A percentile compares a stretch with the other conserved stretches of the same genome.
phyloP scores from a whole-genome alignment of 2,888 invertebrate species.

The Hydrotaea diabolus region DNA sequence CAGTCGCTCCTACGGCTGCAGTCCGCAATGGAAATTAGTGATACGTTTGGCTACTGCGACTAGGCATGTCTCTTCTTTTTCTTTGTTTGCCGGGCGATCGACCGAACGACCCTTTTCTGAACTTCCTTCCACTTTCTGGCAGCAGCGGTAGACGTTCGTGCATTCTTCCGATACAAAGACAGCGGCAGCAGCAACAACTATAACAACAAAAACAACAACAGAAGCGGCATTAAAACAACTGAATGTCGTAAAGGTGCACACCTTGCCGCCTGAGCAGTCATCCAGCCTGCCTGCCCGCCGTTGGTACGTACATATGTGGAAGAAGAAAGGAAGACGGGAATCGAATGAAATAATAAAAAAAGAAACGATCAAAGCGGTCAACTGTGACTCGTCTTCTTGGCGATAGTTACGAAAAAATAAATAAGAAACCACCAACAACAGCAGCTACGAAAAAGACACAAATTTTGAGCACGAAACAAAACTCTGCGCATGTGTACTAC shows the following conservation, averaged over 20 bases:
- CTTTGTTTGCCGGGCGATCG: slow-evolving; percentile 13
- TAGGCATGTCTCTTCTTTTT: background rate
- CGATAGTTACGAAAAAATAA: slow-evolving; percentile 57
- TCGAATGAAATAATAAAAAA: slow-evolving; percentile 36
- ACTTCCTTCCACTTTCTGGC: slow-evolving; percentile 58
- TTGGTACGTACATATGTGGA: background rate
- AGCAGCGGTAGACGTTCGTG: slow-evolving; percentile 19
- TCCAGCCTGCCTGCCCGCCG: background rate
- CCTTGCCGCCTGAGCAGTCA: slow-evolving; percentile 40
- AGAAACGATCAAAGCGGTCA: slow-evolving; percentile 65
- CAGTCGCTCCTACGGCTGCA: background rate
- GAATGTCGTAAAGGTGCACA: slow-evolving; percentile 61
- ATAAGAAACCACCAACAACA: slow-evolving; percentile 6
- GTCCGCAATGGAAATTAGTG: slow-evolving; percentile 16
- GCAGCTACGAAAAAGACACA: background rate
- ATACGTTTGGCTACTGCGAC: background rate
- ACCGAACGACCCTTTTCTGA: slow-evolving; percentile 63
- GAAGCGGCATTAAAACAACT: slow-evolving; percentile 29
- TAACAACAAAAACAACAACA: slow-evolving; percentile 48
- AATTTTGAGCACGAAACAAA: slow-evolving; percentile 8
- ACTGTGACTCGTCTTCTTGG: slow-evolving; percentile 67
- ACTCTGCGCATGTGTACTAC: slow-evolving; percentile 46
- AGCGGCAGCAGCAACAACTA: slow-evolving; percentile 45
- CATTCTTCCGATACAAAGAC: slow-evolving; percentile 10
- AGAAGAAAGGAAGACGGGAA: slow-evolving; percentile 24